Conservation (phyloP, 1,140 invertebrate genomes). For the Diploscapter pachys region DNA sequence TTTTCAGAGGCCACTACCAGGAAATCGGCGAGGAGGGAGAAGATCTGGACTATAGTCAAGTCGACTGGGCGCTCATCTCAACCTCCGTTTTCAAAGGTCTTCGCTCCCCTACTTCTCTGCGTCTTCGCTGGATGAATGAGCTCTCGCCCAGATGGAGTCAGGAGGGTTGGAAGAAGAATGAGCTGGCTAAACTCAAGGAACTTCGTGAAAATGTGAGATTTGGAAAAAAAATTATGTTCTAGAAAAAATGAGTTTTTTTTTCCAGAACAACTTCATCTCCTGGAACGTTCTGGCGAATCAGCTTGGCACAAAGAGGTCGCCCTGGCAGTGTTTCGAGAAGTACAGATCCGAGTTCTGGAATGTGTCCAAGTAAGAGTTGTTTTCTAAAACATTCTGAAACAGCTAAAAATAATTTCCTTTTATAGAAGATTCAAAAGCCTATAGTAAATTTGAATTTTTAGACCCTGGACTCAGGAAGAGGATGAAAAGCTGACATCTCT, state of each 20-base stretch:
- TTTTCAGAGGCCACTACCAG: no score
- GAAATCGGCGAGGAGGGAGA: no score
- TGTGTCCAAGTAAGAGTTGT: slow-evolving; percentile 1
- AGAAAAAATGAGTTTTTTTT: background rate
- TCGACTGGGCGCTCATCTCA: no score
- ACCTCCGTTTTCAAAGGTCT: slow-evolving; percentile 41
- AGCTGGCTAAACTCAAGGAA: slow-evolving; percentile 47
- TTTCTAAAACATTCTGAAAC: background rate
- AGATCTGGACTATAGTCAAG: no score
- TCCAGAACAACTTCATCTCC: slow-evolving; percentile 37
- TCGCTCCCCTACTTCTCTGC: slow-evolving; percentile 44
- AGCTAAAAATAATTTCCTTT: background rate
- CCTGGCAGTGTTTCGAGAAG: slow-evolving; percentile 60
- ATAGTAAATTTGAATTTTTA: slow-evolving; percentile 16
- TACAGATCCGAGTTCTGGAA: slow-evolving; percentile 56
- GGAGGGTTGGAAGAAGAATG: slow-evolving; percentile 45
- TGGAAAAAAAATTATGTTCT: background rate
- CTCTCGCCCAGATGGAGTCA: slow-evolving; percentile 57
- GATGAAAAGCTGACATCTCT: slow-evolving; percentile 54
- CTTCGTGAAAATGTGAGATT: slow-evolving; percentile 44
- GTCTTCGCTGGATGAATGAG: slow-evolving; percentile 57
- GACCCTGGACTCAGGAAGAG: slow-evolving; percentile 59
- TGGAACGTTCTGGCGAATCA: slow-evolving; percentile 57
- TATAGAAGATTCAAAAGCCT: background rate
- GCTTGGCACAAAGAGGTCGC: slow-evolving; percentile 56